Conservation (phyloP, 2,797 vertebrate species). For the Typhlichthys eigenmanni region DNA sequence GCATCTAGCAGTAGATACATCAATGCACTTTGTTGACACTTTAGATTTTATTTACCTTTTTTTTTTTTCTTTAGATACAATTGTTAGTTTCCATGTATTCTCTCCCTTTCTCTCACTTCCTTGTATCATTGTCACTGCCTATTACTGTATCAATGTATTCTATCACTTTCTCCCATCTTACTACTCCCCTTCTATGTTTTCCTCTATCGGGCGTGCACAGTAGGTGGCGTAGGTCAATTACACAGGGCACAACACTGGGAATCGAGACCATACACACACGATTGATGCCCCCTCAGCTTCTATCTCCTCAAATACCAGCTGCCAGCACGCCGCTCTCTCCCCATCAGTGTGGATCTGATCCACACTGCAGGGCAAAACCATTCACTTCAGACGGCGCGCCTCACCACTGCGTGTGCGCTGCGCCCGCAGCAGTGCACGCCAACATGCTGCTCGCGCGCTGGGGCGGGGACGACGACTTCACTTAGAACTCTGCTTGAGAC, state of each 20-base stretch:
- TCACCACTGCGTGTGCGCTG: conserved; percentile 4
- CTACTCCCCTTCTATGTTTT: neutral
- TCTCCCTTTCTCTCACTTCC: no score
- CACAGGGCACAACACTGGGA: conserved; percentile 10
- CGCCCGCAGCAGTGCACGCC: no score
- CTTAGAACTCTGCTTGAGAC: conserved; percentile 18
- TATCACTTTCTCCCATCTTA: no score
- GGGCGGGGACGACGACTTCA: conserved; percentile 18
- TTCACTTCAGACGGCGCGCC: conserved; percentile 2
- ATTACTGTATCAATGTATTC: no score
- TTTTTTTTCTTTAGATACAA: no score
- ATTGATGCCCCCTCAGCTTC: conserved; percentile 30
- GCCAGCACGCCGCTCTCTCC: conserved; percentile 8
- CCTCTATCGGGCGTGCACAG: conserved; percentile 20
- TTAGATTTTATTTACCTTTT: no score
- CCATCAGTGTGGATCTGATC: neutral
- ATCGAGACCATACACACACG: conserved; percentile 21
- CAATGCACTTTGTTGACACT: no score
- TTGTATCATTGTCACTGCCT: no score
- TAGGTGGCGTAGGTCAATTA: conserved; percentile 35
- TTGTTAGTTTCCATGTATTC: no score
- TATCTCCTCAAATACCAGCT: conserved; percentile 27
- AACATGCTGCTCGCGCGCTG: neutral
- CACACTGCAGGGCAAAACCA: conserved; percentile 1
- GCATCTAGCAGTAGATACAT: no score